Conservation (phyloP, 2,888 invertebrate genomes). For the Ceratothoa steindachneri region DNA sequence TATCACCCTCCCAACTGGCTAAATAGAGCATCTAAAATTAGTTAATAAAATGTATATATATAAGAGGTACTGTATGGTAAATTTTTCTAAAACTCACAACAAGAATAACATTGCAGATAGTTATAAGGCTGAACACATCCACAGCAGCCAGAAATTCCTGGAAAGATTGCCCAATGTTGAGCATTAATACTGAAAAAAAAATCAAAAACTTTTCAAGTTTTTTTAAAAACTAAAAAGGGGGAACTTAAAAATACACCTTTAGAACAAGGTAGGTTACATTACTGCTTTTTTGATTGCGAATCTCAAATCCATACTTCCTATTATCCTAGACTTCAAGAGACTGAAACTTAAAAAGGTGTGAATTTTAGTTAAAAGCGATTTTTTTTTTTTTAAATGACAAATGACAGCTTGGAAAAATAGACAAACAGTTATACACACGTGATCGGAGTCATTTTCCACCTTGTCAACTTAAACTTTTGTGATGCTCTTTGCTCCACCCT, state of each 20-base stretch:
- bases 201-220: not conserved
- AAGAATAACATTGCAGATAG: constrained; percentile 30
- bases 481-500: constrained; percentile 48
- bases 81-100: constrained; percentile 36
- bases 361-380: not conserved
- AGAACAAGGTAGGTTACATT: not conserved
- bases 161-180: constrained; percentile 43
- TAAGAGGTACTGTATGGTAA: too few relatives aligned
- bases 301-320: not conserved
- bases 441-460: constrained; percentile 45
- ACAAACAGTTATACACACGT: constrained; percentile 47
- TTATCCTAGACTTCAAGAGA: not conserved
- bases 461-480: constrained; percentile 48
- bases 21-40: too few relatives aligned
- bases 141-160: constrained; percentile 37
- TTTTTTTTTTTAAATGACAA: not conserved
- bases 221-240: not conserved
- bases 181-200: constrained; percentile 28
- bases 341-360: not conserved
- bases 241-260: not conserved
- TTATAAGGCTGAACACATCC: constrained; percentile 34
- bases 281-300: not conserved
- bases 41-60: too few relatives aligned
- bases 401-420: constrained; percentile 16
- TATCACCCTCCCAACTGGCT: too few relatives aligned